Evolutionary conservation across 2,888 invertebrate genomes (phyloP).

Genomic region (Epirrhoe alternata): DNA sequence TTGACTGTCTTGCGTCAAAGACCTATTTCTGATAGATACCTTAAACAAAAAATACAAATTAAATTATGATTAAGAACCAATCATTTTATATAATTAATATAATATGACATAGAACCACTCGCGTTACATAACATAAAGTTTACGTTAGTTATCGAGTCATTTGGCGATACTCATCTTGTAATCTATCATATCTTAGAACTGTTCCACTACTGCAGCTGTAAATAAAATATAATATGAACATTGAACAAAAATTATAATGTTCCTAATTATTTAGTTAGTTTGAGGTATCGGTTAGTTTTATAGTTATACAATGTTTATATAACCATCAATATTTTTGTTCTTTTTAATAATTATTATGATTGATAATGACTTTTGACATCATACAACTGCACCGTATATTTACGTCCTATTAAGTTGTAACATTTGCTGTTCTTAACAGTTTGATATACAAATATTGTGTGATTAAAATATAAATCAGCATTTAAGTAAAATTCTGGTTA

Average conservation of each 20-base stretch:
- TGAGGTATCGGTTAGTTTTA: no score
- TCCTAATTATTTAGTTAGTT: no score
- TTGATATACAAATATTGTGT: conserved; percentile 7
- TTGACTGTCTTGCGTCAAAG: no score
- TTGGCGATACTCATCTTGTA: conserved; percentile 69
- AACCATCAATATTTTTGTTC: no score
- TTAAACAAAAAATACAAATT: no score
- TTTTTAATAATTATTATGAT: conserved; percentile 30
- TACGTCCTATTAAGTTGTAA: neutral
- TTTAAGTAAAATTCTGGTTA: neutral
- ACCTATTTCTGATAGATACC: no score
- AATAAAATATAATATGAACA: neutral
- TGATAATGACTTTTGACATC: conserved; percentile 47
- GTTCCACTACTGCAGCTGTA: conserved; percentile 45
- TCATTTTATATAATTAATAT: conserved; percentile 31
- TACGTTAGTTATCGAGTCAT: conserved; percentile 67
- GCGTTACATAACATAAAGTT: conserved; percentile 72
- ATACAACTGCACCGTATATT: neutral
- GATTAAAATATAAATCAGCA: neutral
- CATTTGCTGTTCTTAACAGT: neutral
- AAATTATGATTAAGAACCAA: no score
- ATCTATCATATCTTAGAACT: conserved; percentile 67
- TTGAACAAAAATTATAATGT: neutral
- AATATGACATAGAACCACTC: conserved; percentile 59
- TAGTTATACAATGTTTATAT: no score